These are phyloP conservation scores for Notarius lentiginosus DNA, from an alignment of 2,113 vertebrate species.

Conservation along the genomic window DNA sequence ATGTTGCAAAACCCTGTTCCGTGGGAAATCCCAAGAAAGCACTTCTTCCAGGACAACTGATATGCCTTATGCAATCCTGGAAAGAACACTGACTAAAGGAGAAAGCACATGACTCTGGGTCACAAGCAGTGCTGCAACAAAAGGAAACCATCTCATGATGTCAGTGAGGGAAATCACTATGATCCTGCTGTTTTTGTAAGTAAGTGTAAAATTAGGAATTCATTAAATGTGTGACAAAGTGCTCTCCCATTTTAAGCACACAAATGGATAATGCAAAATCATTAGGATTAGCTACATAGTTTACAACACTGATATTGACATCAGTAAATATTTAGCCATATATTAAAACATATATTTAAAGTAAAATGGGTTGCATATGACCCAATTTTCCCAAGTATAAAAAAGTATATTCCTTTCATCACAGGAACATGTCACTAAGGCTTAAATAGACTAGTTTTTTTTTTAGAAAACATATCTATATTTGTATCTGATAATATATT, in stretches of 20 bases:
- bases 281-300: neutral
- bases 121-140: neutral
- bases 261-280: neutral
- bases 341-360: neutral
- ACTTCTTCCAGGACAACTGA: neutral
- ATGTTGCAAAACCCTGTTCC: neutral
- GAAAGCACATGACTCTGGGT: slow-evolving; percentile 9
- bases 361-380: neutral
- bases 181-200: neutral
- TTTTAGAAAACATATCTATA: too few relatives aligned
- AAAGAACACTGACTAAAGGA: neutral
- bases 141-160: neutral
- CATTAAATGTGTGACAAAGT: too few relatives aligned
- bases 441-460: too few relatives aligned
- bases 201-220: neutral
- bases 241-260: neutral
- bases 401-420: neutral
- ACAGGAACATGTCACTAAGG: neutral
- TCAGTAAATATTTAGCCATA: neutral
- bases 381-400: neutral
- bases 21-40: neutral
- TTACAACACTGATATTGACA: neutral
- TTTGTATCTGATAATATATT: too few relatives aligned
- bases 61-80: neutral
- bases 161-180: neutral